Conservation (phyloP, 2,888 invertebrate species). For the Blastobasis adustella region DNA sequence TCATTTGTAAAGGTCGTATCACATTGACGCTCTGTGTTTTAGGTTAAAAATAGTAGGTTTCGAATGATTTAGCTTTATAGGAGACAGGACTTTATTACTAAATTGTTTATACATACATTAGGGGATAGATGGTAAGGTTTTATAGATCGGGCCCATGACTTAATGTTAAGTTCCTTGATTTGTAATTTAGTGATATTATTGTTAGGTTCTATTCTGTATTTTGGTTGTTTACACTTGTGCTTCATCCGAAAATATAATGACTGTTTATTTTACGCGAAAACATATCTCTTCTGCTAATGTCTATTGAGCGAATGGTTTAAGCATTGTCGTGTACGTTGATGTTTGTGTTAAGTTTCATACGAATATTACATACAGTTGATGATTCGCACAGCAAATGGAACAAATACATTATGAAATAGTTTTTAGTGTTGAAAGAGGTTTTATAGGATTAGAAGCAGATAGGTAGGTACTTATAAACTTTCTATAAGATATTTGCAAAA, state of each 20-base stretch:
- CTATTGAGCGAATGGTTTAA: neutral
- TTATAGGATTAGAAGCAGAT: too few species aligned
- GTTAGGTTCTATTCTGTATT: neutral
- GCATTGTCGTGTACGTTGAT: neutral
- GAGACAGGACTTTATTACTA: constrained; percentile 34
- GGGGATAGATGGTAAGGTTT: constrained; percentile 52
- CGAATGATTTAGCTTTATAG: constrained; percentile 65
- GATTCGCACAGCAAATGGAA: too few species aligned
- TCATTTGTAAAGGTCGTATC: too few species aligned
- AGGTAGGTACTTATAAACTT: too few species aligned
- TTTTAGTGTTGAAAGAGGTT: too few species aligned
- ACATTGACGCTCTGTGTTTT: constrained; percentile 12
- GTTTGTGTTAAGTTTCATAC: neutral
- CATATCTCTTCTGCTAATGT: neutral
- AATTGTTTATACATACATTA: constrained; percentile 59
- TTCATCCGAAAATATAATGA: too few species aligned
- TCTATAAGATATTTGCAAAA: too few species aligned
- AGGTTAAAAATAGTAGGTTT: constrained; percentile 45
- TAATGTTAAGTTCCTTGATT: constrained; percentile 60
- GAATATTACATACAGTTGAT: neutral
- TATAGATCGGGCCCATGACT: constrained; percentile 72
- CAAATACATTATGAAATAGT: too few species aligned
- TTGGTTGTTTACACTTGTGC: neutral
- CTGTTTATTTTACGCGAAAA: neutral
- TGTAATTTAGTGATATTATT: constrained; percentile 21